Conservation (phyloP, 2,797 vertebrate genomes). For the Periophthalmus magnuspinnatus region DNA sequence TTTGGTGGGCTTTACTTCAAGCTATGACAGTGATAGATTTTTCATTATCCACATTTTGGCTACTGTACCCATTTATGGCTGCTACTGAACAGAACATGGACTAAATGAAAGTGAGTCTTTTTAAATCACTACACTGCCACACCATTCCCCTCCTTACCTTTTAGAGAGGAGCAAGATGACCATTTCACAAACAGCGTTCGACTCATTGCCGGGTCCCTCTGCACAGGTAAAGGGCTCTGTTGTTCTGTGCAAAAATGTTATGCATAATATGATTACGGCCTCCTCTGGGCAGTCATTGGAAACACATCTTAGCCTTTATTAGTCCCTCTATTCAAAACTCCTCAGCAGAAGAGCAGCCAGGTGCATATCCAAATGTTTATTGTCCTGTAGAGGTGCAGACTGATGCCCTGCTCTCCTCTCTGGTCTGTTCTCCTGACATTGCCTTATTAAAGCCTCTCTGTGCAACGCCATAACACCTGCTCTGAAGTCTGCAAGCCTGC, state of each 20-base stretch:
- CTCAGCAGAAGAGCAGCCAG: conserved; percentile 35
- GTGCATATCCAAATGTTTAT: conserved; percentile 34
- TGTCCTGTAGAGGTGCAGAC: conserved; percentile 51
- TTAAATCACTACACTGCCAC: not conserved
- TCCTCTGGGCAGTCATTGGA: conserved; percentile 51
- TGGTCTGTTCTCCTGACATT: conserved; percentile 52
- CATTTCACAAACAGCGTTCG: conserved; percentile 48
- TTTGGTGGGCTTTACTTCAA: too few relatives aligned
- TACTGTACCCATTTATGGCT: not conserved
- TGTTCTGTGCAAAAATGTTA: conserved; percentile 52
- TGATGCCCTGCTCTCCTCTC: conserved; percentile 44
- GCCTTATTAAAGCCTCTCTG: conserved; percentile 52
- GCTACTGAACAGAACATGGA: not conserved
- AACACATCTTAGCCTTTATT: conserved; percentile 55
- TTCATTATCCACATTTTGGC: not conserved
- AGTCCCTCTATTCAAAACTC: conserved; percentile 30
- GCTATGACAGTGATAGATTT: not conserved
- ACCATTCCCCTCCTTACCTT: not conserved
- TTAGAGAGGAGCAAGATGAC: conserved; percentile 21
- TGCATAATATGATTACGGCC: conserved; percentile 66
- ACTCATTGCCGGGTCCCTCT: conserved; percentile 36
- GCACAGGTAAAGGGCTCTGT: conserved; percentile 48
- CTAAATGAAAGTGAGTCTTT: not conserved
- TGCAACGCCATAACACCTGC: conserved; percentile 44
- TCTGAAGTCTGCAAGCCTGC: conserved; percentile 29